Evolutionary conservation across 2,113 vertebrate species (phyloP).

Genomic region (Lagopus muta): DNA sequence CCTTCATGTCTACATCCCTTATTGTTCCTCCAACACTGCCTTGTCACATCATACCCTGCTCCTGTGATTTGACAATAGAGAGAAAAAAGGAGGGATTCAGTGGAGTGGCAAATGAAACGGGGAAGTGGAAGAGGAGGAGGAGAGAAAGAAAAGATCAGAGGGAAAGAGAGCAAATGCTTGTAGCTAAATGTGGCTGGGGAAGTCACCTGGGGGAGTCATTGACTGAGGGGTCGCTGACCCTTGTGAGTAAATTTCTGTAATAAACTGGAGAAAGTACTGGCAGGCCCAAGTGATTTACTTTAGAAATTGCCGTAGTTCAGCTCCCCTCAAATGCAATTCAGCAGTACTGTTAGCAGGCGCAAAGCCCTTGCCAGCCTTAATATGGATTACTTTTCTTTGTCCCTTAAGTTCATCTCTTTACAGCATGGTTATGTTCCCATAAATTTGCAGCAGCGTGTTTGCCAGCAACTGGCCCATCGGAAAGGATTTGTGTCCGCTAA

Average conservation of each 20-base stretch:
- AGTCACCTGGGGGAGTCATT: constrained; percentile 58
- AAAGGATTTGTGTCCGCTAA: constrained; percentile 55
- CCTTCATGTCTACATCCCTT: not conserved
- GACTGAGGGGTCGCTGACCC: constrained; percentile 59
- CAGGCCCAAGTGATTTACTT: constrained; percentile 57
- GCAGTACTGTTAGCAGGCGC: constrained; percentile 14
- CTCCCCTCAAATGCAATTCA: constrained; percentile 64
- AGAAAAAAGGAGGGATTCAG: constrained; percentile 28
- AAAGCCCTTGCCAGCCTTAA: constrained; percentile 45
- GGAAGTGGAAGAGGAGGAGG: constrained; percentile 46
- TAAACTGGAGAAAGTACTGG: constrained; percentile 54
- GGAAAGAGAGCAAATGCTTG: not conserved
- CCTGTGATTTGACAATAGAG: constrained; percentile 43
- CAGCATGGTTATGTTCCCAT: constrained; percentile 44
- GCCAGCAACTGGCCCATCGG: constrained; percentile 12
- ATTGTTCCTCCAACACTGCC: not conserved
- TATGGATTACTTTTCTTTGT: constrained; percentile 69
- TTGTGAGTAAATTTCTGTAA: constrained; percentile 73
- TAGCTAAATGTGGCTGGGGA: not conserved
- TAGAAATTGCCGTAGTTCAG: constrained; percentile 51
- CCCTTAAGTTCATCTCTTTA: constrained; percentile 62
- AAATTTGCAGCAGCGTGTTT: constrained; percentile 44
- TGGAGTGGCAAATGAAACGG: not conserved
- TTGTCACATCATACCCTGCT: constrained; percentile 30
- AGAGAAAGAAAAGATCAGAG: constrained; percentile 52